Evolutionary conservation across 1,140 invertebrate species (phyloP), one percentile per base, ranked within the genome.

Genomic region (Ooceraea biroi): DNA sequence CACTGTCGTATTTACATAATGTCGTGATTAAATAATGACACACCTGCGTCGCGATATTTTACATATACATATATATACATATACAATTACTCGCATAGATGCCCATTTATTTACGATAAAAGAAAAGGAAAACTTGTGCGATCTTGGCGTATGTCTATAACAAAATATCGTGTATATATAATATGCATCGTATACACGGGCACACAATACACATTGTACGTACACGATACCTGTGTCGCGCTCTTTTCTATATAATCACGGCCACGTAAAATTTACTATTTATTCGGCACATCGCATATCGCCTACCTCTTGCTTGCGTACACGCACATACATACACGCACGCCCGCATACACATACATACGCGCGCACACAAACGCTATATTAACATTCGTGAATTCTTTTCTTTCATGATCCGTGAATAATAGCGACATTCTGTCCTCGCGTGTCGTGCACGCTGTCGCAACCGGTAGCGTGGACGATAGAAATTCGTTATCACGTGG

Each of bases 91-190:
- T 86, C 61, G 58, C 71, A 88, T 36, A 36, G 36, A 36, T 78
- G 52, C 19, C 58, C 63, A 36, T 48, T 74, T 74, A 30, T 71
- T 85, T 72, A 41, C 36, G 14, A 57, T 80, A 80, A 83, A 85
- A 83, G 69, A 84, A 82, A 69, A 84, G 44, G 41, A 88, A 84
- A 84, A 88, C 87, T 89, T 89, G 88, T 89, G 88, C 88, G 88
- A 88, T 89, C 44, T 66, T 55, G 66, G 63, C 68, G 57, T 88
- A 83, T 85, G 63, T 83, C 2, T 66, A 36, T 66, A 17, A 14
- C 17, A 22, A 17, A 17, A 44, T 66, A 71, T 27, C n/a, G 14
- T 55, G 48, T 73, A 61, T 61, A 73, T 30, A 48, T 57, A 46
- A 17, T 12, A 36, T 36, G 7, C 7, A 36, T 36, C 7, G 7